Base-by-base conservation (phyloP, 2,113 vertebrate genomes). In the Melanerpes aurifrons region DNA sequence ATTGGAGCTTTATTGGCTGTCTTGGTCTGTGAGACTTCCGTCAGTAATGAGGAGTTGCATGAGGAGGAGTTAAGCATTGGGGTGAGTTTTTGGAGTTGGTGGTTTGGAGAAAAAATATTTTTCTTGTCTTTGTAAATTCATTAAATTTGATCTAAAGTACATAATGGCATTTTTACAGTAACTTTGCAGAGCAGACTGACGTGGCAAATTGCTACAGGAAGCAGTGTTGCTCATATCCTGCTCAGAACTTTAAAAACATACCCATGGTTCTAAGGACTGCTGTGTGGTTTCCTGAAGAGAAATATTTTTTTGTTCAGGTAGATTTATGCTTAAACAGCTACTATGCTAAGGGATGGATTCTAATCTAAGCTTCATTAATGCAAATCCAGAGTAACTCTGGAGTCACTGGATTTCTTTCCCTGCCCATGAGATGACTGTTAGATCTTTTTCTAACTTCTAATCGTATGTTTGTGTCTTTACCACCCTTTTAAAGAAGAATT, bases 261-360 rank as follows among this genome's bases (percentile, higher is more conserved):
- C 58, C 40, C 15, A 3, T 61, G 54, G 37, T 82, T 67, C 68
- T 80, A 77, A 83, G 21, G 71, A 50, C 57, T 80, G 71, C 12
- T 77, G 35, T 3, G 2, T 70, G 87, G 85, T 80, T 93, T 94
- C 24, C 66, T 87, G 68, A 93, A 89, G 82, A 91, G 61, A 94
- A 92, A 93, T 95, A 93, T 94, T 95, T 83, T 95, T 71, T 64
- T 40, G 4, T 87, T 92, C 71, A 85, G 45, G 48, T 70, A 82
- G 82, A 86, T 69, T 93, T 91, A 92, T 91, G 69, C 22, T 28
- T 74, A 45, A 89, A 67, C 20, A 77, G 31, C 66, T 4, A 18
- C 10, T 54, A 57, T 71, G 43, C 61, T 67, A n/a, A 74, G 40
- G 40, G n/a, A 21, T 69, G 14, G 26, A 50, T 90, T 89, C 87